These are phyloP conservation scores for Willowsia nigromaculata DNA, from an alignment of 2,888 invertebrate species.

Conservation along the genomic window DNA sequence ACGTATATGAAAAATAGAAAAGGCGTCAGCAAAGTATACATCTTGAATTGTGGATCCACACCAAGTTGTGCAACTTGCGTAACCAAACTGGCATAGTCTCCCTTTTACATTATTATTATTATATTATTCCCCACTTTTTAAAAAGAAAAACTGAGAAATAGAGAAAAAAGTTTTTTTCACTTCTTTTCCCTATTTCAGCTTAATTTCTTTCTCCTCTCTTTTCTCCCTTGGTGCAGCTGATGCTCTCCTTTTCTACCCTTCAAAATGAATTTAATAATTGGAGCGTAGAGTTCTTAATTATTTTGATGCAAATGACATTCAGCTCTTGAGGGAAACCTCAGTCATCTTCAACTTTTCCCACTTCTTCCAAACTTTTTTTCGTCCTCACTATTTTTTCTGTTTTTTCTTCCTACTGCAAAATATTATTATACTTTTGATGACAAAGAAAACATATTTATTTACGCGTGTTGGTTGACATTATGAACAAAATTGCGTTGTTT, in stretches of 20 bases:
- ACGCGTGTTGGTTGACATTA: background rate
- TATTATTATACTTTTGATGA: conserved; percentile 21
- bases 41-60: background rate
- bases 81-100: background rate
- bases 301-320: conserved; percentile 78
- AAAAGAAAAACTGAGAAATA: conserved; percentile 2
- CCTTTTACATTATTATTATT: conserved; percentile 8
- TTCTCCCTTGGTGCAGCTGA: conserved; percentile 60
- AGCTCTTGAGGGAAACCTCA: conserved; percentile 70
- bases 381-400: background rate
- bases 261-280: conserved; percentile 77
- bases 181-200: conserved; percentile 14
- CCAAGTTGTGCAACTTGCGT: background rate
- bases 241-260: conserved; percentile 56
- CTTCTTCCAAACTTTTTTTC: background rate
- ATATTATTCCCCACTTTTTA: background rate
- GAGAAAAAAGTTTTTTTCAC: conserved; percentile 46
- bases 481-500: background rate
- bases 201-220: conserved; percentile 28
- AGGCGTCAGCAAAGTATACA: background rate
- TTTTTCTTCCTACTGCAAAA: background rate
- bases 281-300: conserved; percentile 77
- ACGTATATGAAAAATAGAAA: background rate
- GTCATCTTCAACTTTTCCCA: conserved; percentile 38
- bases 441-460: background rate